A percentile compares a stretch with the other conserved stretches of the same genome.
Conservation (phyloP, 2,113 vertebrate species). For the Channa maculata region DNA sequence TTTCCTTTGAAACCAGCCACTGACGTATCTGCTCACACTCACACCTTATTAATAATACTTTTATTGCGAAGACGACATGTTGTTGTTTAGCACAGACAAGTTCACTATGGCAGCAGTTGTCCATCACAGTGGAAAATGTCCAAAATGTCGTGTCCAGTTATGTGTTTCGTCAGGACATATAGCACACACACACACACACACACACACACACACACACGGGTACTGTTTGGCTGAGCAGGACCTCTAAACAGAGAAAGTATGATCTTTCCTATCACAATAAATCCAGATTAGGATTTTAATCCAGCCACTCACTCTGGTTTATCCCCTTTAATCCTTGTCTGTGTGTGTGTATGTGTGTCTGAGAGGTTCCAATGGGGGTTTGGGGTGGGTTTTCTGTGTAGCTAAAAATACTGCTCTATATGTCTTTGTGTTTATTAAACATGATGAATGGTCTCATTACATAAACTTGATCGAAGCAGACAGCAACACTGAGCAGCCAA, state of each 20-base stretch:
- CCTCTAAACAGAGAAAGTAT: constrained; percentile 54
- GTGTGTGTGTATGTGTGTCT: constrained; percentile 18
- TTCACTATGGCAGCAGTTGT: not conserved
- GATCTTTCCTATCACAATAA: constrained; percentile 62
- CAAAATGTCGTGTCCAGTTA: constrained; percentile 4
- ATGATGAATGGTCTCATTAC: constrained; percentile 60
- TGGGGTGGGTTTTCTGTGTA: not conserved
- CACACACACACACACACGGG: constrained; percentile 14
- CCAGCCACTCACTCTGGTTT: constrained; percentile 70
- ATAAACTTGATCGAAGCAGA: constrained; percentile 55
- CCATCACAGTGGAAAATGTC: constrained; percentile 14
- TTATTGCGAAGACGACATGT: not conserved
- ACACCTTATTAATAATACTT: too few relatives aligned
- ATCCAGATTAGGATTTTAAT: constrained; percentile 75
- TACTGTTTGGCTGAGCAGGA: constrained; percentile 25
- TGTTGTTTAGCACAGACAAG: not conserved
- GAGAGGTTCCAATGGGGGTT: not conserved
- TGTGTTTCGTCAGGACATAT: constrained; percentile 15
- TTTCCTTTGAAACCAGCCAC: constrained; percentile 33
- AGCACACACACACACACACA: constrained; percentile 8
- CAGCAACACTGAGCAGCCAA: constrained; percentile 7
- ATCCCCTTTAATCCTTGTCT: constrained; percentile 60
- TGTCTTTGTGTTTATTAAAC: constrained; percentile 66
- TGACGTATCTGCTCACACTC: constrained; percentile 43
- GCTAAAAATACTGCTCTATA: constrained; percentile 61